phyloP scores from a whole-genome alignment of 2,797 vertebrate species.

The Chaenodraco wilsoni region DNA sequence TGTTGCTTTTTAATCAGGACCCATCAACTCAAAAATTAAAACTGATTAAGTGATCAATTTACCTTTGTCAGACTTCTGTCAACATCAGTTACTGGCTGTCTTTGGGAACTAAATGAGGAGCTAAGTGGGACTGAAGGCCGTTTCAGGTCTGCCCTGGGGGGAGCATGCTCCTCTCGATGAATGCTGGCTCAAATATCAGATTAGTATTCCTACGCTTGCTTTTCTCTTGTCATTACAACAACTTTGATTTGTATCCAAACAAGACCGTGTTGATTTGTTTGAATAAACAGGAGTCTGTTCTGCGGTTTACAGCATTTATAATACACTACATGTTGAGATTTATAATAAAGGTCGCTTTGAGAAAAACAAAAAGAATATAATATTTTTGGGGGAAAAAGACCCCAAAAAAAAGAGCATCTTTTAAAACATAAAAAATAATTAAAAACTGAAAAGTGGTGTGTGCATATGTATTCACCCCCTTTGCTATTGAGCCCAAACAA shows the following conservation, averaged over 20 bases:
- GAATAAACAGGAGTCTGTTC: conserved; percentile 2
- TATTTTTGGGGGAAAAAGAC: too few species aligned
- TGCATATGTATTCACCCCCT: too few species aligned
- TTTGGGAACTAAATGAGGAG: conserved; percentile 47
- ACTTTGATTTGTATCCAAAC: conserved; percentile 24
- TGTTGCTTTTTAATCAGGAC: conserved; percentile 58
- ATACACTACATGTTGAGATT: conserved; percentile 27
- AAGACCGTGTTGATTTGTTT: conserved; percentile 27
- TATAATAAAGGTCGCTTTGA: conserved; percentile 40
- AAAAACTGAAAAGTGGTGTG: too few species aligned
- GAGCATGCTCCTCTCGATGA: conserved; percentile 25
- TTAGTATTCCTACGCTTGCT: conserved; percentile 12
- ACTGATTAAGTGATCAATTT: conserved; percentile 67
- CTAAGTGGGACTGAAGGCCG: conserved; percentile 40
- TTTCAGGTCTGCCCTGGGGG: neutral
- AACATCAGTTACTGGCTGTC: conserved; percentile 39
- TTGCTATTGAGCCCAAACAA: too few species aligned
- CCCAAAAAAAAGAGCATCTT: too few species aligned
- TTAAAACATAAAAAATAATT: too few species aligned
- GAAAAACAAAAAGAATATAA: too few species aligned
- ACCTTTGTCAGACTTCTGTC: conserved; percentile 58
- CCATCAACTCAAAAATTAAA: conserved; percentile 61
- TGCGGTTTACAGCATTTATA: conserved; percentile 16
- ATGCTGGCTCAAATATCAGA: conserved; percentile 10
- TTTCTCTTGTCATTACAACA: conserved; percentile 19